A percentile compares a stretch with the other conserved stretches of the same genome.
Conservation (phyloP, 1,140 invertebrate species). For the Drosophila eugracilis region DNA sequence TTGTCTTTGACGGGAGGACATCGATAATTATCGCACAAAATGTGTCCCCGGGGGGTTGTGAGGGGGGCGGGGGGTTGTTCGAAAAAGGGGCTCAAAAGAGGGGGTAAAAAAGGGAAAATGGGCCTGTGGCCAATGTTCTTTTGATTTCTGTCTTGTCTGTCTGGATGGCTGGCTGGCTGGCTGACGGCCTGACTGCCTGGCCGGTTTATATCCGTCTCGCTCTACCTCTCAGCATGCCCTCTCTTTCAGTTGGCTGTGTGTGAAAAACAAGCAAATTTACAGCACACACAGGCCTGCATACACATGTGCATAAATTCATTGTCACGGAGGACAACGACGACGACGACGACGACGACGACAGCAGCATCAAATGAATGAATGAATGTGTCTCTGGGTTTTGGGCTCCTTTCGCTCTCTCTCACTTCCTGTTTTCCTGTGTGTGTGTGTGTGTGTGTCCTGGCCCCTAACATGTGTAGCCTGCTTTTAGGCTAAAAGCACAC, state of each 20-base stretch:
- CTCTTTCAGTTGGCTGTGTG: slow-evolving; percentile 15
- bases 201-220: not conserved
- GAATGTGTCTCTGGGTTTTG: slow-evolving; percentile 44
- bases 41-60: slow-evolving; percentile 37
- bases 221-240: not conserved
- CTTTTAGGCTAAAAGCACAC: slow-evolving; percentile 71
- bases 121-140: slow-evolving; percentile 57
- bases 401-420: slow-evolving; percentile 4
- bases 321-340: slow-evolving; percentile 53
- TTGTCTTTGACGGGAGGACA: slow-evolving; percentile 58
- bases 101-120: not conserved
- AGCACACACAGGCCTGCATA: slow-evolving; percentile 47
- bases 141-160: slow-evolving; percentile 49
- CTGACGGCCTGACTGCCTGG: too few relatives aligned
- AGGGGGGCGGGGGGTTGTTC: not conserved
- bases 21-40: slow-evolving; percentile 75
- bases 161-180: slow-evolving; percentile 1
- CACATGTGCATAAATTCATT: slow-evolving; percentile 76
- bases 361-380: slow-evolving; percentile 74
- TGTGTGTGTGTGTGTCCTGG: slow-evolving; percentile 36
- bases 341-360: slow-evolving; percentile 47
- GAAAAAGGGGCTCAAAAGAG: too few relatives aligned
- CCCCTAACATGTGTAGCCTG: slow-evolving; percentile 66
- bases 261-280: slow-evolving; percentile 60
- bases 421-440: too few relatives aligned